Evolutionary conservation across 2,797 vertebrate species (phyloP).

Genomic region (Enteromius treurensis): DNA sequence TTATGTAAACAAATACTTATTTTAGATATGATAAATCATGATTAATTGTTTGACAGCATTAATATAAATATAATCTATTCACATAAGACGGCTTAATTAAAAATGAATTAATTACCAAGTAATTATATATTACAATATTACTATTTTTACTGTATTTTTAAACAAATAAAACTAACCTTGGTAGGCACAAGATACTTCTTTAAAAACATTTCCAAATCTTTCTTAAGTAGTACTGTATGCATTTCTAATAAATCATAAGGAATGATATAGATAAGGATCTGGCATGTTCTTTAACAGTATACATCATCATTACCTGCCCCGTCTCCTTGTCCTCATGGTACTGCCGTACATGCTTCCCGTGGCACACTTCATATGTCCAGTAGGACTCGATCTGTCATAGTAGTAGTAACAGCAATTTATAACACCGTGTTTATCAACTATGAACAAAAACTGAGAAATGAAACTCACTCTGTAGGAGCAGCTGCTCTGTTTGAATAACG

Average conservation of each 20-base stretch:
- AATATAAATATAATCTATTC: too few relatives aligned
- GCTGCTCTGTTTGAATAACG: constrained; percentile 96
- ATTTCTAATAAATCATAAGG: background rate
- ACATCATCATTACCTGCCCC: constrained; percentile 81
- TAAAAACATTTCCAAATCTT: background rate
- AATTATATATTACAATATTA: background rate
- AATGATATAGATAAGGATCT: background rate
- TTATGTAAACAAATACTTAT: too few relatives aligned
- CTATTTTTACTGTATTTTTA: background rate
- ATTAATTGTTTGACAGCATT: too few relatives aligned
- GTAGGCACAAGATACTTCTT: background rate
- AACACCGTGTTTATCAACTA: background rate
- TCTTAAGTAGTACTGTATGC: too few relatives aligned
- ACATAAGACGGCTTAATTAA: background rate
- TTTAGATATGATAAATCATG: too few relatives aligned
- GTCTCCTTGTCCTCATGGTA: constrained; percentile 99
- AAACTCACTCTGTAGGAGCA: constrained; percentile 93
- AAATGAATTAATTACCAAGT: background rate
- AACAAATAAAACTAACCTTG: background rate
- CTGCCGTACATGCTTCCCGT: constrained; percentile 94
- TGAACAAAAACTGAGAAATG: constrained; percentile 21
- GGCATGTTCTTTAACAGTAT: background rate
- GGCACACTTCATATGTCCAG: constrained; percentile 98
- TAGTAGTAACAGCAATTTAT: background rate
- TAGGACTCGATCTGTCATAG: constrained; percentile 92